Evolutionary conservation across 2,113 vertebrate species (phyloP).

Genomic region (Stercorarius parasiticus): DNA sequence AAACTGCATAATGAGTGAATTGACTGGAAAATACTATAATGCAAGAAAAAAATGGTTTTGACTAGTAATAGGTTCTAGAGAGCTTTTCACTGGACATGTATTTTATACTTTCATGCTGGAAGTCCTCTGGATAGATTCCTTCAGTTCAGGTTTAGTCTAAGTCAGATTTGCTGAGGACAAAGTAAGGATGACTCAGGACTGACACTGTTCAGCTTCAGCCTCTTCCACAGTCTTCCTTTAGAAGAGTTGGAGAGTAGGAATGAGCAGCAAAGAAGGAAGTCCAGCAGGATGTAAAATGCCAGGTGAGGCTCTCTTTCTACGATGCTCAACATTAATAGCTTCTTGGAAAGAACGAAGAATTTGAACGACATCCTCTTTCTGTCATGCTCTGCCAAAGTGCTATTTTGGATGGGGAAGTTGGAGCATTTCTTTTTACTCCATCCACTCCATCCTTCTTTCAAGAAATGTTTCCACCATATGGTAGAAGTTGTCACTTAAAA

Average conservation of each 20-base stretch:
- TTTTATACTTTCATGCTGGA: not conserved
- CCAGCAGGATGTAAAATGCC: not conserved
- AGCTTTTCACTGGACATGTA: not conserved
- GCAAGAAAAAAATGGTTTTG: not conserved
- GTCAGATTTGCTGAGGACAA: not conserved
- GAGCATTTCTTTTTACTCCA: conserved; percentile 14
- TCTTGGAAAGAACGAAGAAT: conserved; percentile 36
- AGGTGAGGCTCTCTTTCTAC: not conserved
- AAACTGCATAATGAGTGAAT: not conserved
- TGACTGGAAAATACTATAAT: not conserved
- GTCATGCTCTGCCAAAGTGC: conserved; percentile 31
- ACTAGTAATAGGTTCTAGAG: not conserved
- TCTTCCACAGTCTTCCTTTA: not conserved
- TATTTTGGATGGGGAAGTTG: not conserved
- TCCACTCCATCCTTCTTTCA: not conserved
- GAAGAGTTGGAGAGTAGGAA: not conserved
- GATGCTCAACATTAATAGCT: not conserved
- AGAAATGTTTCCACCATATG: conserved; percentile 46
- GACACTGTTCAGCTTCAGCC: not conserved
- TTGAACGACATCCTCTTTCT: conserved; percentile 16
- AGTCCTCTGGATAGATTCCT: not conserved
- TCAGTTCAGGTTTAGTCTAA: not conserved
- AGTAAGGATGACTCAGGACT: not conserved
- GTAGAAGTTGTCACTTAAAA: not conserved
- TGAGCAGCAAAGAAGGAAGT: not conserved